A percentile compares a stretch with the other conserved stretches of the same genome.
Conservation (phyloP, 1,140 invertebrate genomes). For the Achroia grisella region DNA sequence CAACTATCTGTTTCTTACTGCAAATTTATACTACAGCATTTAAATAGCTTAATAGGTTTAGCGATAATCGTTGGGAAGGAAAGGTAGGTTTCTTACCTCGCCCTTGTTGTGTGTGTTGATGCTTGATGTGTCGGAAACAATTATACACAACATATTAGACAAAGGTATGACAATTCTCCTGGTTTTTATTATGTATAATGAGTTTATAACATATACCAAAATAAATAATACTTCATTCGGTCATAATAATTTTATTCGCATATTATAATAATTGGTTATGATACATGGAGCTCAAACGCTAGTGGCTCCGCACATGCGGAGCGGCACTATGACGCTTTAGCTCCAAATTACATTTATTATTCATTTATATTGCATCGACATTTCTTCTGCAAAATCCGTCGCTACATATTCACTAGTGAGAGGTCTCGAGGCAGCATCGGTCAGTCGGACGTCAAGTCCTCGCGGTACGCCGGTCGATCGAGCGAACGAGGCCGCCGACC, state of each 20-base stretch:
- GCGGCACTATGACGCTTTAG: conserved; percentile 28
- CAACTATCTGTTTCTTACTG: too few relatives aligned
- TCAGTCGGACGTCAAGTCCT: conserved; percentile 38
- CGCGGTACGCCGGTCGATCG: conserved; percentile 28
- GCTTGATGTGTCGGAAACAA: too few relatives aligned
- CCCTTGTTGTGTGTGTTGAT: too few relatives aligned
- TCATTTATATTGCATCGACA: conserved; percentile 65
- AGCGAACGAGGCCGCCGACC: conserved; percentile 41
- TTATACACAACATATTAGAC: too few relatives aligned
- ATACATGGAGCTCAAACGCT: conserved; percentile 60
- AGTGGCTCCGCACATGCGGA: conserved; percentile 34
- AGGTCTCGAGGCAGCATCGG: conserved; percentile 59
- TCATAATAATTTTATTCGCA: conserved; percentile 72
- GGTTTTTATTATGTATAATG: too few relatives aligned
- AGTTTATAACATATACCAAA: too few relatives aligned
- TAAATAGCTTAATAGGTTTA: too few relatives aligned
- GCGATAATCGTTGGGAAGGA: too few relatives aligned
- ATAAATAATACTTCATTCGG: conserved; percentile 17
- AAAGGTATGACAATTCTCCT: too few relatives aligned
- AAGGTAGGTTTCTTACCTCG: too few relatives aligned
- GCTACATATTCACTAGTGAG: conserved; percentile 70
- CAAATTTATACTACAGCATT: too few relatives aligned
- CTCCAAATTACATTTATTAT: conserved; percentile 62
- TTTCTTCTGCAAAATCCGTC: conserved; percentile 56
- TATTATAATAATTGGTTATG: conserved; percentile 69